Evolutionary conservation across 2,113 vertebrate genomes (phyloP), one percentile per base, ranked within the genome.

Genomic region (Phocoena phocoena): DNA sequence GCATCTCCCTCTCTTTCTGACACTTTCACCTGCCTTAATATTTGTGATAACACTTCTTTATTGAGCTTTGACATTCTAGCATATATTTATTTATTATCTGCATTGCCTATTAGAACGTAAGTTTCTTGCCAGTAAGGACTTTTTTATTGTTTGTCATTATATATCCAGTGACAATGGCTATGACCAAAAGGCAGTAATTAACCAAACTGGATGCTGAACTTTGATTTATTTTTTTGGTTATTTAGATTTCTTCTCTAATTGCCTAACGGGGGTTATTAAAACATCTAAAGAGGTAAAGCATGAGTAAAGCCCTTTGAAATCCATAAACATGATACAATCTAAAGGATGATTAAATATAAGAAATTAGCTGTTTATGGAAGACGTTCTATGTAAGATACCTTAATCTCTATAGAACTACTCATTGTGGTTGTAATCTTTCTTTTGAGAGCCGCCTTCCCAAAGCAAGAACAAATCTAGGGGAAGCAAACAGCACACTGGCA

Each of bases 221-320:
- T 74, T 41, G 36, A 62, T 86, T 93, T 79, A 23, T 80, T 60
- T 93, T 47, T 62, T 77, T 82, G 3, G 6, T 93, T 81, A 63
- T 55, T 84, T 84, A 71, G 36, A 23, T 84, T 60, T 93, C 33
- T 88, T 90, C 76, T 92, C 44, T 67, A 18, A 21, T 97, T 79
- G 31, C 26, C 33, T 55, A 82, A 38, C 63, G 15, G 18, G 11
- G 6, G 8, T 63, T 25, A 76, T 94, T 81, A 33, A 62, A 94
- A 93, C 68, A 47, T 77, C 55, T 12, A 26, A 60, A 62, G 74
- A 95, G 47, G 74, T 50, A 89, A 97, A 95, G 41, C 25, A 5
- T 44, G 9, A 21, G 13, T 36, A 76, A 87, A 84, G 13, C 47
- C n/a, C 50, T 87, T 10, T 90, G n/a, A 73, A 91, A 67, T 47